Evolutionary conservation across 2,113 vertebrate genomes (phyloP), one percentile per base, ranked within the genome.

Genomic region (Macquaria ambigua): DNA sequence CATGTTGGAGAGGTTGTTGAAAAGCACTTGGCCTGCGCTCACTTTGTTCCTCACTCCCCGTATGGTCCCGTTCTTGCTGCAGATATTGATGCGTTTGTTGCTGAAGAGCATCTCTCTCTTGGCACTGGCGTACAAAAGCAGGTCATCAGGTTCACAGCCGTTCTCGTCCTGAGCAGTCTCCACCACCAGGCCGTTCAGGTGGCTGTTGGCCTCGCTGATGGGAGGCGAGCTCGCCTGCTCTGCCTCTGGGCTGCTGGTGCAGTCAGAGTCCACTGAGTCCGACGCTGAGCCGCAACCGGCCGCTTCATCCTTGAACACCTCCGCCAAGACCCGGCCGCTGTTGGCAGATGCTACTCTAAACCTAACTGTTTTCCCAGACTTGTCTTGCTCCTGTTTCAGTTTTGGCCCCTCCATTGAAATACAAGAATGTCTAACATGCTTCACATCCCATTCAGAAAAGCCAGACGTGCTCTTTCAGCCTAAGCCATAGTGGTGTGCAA

Each of bases 21-120:
- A 99, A 20, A 99, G 96, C 75, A 97, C 97, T 93, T 99, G 98
- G 23, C 98, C 98, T 5, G 98, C 98, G 56, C 97, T 98, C 94
- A 99, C 98, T 97, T 99, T 99, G 86, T 99, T 97, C 92, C 97
- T 98, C 89, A 99, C 97, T 37, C 98, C 98, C 73, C 98, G 95
- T 43, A 99, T 95, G 48, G 98, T 99, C 70, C 98, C 98, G 1
- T 99, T 99, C 95, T 99, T 99, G 94, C 98, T 99, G 93, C 98
- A 96, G 92, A 99, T 99, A 86, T 99, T 98, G 92, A 99, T 95
- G 85, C 98, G 90, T 86, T 97, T 98, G 56, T 96, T 96, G 72
- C 95, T 97, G 90, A 99, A 99, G 2, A 95, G 88, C 87, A 91
- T 96, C 84, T 98, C 96, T 34, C 96, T 96, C 79, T 96, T 92